Percentiles rank a stretch among this genome's conserved stretches.
Evolutionary conservation across 1,140 invertebrate genomes (phyloP).

Genomic region (Drosophila arawakana): DNA sequence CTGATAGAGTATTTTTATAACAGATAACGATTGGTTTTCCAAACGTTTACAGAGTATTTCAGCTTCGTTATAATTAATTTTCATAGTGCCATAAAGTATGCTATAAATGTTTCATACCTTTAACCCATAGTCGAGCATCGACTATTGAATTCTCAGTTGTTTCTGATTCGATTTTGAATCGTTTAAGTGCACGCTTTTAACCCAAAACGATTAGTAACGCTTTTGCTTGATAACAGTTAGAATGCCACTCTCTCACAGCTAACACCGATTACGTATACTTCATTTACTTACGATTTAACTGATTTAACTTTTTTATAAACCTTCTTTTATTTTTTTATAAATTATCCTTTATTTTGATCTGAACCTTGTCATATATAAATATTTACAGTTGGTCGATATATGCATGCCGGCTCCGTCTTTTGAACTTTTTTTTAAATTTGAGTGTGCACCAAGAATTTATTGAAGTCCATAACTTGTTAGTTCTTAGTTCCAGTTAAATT

Average conservation of each 20-base stretch:
- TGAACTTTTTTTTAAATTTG: slow-evolving; percentile 81
- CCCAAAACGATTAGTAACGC: slow-evolving; percentile 73
- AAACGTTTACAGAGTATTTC: slow-evolving; percentile 9
- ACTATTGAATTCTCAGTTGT: neutral
- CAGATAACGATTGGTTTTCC: neutral
- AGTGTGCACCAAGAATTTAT: slow-evolving; percentile 59
- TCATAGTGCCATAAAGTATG: slow-evolving; percentile 71
- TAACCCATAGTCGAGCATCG: no score
- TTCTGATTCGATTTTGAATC: slow-evolving; percentile 45
- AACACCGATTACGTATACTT: slow-evolving; percentile 9
- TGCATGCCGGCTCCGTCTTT: slow-evolving; percentile 85
- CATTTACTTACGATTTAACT: slow-evolving; percentile 27
- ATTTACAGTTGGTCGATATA: slow-evolving; percentile 85
- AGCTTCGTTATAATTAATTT: slow-evolving; percentile 27
- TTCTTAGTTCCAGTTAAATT: slow-evolving; percentile 55
- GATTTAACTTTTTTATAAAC: slow-evolving; percentile 47
- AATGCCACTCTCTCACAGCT: slow-evolving; percentile 20
- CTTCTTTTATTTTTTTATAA: slow-evolving; percentile 40
- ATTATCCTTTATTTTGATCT: slow-evolving; percentile 42
- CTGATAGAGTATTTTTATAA: neutral
- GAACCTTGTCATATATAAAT: slow-evolving; percentile 67
- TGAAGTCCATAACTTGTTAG: slow-evolving; percentile 55
- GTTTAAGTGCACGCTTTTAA: slow-evolving; percentile 81
- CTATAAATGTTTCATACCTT: slow-evolving; percentile 58
- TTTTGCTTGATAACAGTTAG: slow-evolving; percentile 27